Conservation (phyloP, 2,888 invertebrate species). For the Heliconius sara region DNA sequence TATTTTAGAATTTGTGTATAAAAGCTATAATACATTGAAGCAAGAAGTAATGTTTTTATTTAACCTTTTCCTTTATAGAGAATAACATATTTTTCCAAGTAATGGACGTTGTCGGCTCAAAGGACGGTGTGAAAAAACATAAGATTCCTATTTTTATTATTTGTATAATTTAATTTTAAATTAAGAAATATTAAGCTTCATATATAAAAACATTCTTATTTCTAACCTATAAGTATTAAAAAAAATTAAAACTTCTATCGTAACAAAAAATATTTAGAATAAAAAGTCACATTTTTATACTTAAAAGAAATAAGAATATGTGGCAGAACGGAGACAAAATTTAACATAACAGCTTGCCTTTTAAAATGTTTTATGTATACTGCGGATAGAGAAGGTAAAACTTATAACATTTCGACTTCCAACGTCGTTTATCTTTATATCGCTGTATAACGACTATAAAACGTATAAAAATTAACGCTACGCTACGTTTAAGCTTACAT, state of each 20-base stretch:
- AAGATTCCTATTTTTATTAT: constrained; percentile 1
- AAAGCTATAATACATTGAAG: not conserved
- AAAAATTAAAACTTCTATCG: not conserved
- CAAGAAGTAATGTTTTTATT: not conserved
- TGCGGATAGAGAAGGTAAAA: constrained; percentile 12
- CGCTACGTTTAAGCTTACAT: constrained; percentile 13
- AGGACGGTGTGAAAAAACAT: constrained; percentile 9
- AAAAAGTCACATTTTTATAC: constrained; percentile 1
- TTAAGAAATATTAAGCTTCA: not conserved
- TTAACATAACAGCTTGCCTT: constrained; percentile 15
- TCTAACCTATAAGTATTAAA: not conserved
- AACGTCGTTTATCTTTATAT: constrained; percentile 13
- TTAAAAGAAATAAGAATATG: not conserved
- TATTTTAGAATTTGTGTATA: not conserved
- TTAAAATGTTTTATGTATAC: constrained; percentile 25
- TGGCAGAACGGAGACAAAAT: constrained; percentile 5
- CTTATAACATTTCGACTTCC: constrained; percentile 15
- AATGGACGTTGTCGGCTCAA: constrained; percentile 2
- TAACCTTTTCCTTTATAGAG: constrained; percentile 4
- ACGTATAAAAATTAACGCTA: constrained; percentile 1
- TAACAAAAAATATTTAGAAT: constrained; percentile 6
- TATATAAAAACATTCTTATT: not conserved
- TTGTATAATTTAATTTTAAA: not conserved
- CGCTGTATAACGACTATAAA: not conserved
- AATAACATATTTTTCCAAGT: constrained; percentile 7